Evolutionary conservation across 2,113 vertebrate genomes (phyloP).

Genomic region (Climacteris rufus): DNA sequence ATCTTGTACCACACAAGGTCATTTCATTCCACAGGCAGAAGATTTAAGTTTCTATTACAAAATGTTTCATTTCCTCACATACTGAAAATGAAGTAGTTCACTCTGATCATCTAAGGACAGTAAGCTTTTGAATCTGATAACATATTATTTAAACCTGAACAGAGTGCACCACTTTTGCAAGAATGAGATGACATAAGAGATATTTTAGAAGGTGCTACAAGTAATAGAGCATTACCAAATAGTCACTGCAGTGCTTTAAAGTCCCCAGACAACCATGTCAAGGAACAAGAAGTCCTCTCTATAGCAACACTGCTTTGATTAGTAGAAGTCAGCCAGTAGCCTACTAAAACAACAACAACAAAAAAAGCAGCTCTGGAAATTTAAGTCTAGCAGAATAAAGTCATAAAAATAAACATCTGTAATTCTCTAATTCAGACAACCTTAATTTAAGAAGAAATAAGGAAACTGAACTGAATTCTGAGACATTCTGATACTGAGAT

Average conservation of each 20-base stretch:
- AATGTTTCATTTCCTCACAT: constrained; percentile 31
- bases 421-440: not conserved
- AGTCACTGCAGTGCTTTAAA: not conserved
- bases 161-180: not conserved
- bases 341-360: not conserved
- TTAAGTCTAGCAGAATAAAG: not conserved
- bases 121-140: constrained; percentile 31
- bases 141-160: constrained; percentile 29
- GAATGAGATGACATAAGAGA: not conserved
- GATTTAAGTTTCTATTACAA: constrained; percentile 45
- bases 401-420: not conserved
- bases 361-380: not conserved
- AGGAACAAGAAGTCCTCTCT: not conserved
- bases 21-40: constrained; percentile 30
- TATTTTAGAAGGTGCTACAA: constrained; percentile 13
- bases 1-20: constrained; percentile 33
- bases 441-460: not conserved
- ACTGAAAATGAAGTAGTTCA: constrained; percentile 39
- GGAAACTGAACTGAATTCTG: not conserved
- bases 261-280: not conserved
- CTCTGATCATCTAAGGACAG: constrained; percentile 13
- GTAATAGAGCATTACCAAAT: constrained; percentile 7
- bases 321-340: not conserved
- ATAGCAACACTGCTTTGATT: not conserved
- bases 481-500: not conserved